Percentiles rank a stretch among this genome's conserved stretches.
Conservation (phyloP, 2,113 vertebrate genomes). For the Eurypyga helias region DNA sequence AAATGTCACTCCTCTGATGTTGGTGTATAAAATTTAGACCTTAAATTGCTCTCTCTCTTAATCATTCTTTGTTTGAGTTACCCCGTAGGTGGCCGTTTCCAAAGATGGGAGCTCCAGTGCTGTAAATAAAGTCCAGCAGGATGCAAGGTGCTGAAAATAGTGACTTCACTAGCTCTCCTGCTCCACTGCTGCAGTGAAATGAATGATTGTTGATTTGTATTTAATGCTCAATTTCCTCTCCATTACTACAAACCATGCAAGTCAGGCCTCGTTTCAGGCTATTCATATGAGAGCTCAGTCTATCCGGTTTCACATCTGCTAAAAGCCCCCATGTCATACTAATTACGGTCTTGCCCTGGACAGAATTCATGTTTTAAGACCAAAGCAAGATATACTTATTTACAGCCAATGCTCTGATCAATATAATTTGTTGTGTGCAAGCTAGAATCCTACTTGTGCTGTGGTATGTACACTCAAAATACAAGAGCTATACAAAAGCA, state of each 20-base stretch:
- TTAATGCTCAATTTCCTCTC: slow-evolving; percentile 82
- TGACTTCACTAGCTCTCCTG: slow-evolving; percentile 58
- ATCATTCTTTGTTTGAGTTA: slow-evolving; percentile 56
- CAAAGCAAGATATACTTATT: not conserved
- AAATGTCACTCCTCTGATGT: slow-evolving; percentile 63
- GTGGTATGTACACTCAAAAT: not conserved
- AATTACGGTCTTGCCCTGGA: slow-evolving; percentile 64
- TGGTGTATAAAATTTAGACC: slow-evolving; percentile 69
- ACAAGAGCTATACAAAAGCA: not conserved
- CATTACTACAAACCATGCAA: slow-evolving; percentile 72
- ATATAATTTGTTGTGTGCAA: not conserved
- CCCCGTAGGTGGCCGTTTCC: slow-evolving; percentile 55
- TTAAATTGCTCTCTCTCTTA: slow-evolving; percentile 58
- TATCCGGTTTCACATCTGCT: slow-evolving; percentile 73
- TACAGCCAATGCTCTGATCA: not conserved
- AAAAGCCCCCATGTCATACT: slow-evolving; percentile 68
- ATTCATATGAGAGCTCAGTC: slow-evolving; percentile 69
- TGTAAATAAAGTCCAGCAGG: slow-evolving; percentile 59
- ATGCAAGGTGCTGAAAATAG: slow-evolving; percentile 76
- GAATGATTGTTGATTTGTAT: slow-evolving; percentile 80
- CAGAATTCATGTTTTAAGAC: slow-evolving; percentile 46
- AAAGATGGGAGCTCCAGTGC: slow-evolving; percentile 21
- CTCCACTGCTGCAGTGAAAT: slow-evolving; percentile 58
- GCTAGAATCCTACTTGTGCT: not conserved
- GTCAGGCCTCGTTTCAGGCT: slow-evolving; percentile 56